Conservation (phyloP, 2,888 invertebrate species). For the Notodonta ziczac region DNA sequence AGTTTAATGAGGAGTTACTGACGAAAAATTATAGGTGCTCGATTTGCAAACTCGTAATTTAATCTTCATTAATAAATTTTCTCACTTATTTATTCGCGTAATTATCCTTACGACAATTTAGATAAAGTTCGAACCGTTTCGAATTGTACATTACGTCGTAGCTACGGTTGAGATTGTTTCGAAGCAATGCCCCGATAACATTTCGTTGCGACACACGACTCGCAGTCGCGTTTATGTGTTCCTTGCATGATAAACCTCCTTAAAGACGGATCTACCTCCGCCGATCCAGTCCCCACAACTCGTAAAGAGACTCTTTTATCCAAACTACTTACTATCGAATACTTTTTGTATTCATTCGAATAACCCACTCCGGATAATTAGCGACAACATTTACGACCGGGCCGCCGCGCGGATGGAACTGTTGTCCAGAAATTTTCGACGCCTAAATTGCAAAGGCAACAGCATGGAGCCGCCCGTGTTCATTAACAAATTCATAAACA, state of each 20-base stretch:
- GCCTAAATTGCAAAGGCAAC: slow-evolving; percentile 68
- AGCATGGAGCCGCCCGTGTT: slow-evolving; percentile 59
- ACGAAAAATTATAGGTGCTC: slow-evolving; percentile 67
- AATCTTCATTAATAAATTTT: slow-evolving; percentile 55
- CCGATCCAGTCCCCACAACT: slow-evolving; percentile 63
- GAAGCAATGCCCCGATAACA: slow-evolving; percentile 54
- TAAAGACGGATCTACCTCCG: slow-evolving; percentile 62
- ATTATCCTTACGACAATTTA: slow-evolving; percentile 54
- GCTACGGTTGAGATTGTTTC: slow-evolving; percentile 38
- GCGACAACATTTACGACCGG: slow-evolving; percentile 56
- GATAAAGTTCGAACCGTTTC: slow-evolving; percentile 37
- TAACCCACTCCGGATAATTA: slow-evolving; percentile 71
- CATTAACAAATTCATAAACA: slow-evolving; percentile 83
- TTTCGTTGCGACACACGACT: slow-evolving; percentile 58
- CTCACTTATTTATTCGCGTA: slow-evolving; percentile 53
- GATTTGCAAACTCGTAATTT: slow-evolving; percentile 35
- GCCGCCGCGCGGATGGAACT: slow-evolving; percentile 50
- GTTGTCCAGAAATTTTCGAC: slow-evolving; percentile 51
- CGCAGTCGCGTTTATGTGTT: slow-evolving; percentile 66
- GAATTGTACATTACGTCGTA: slow-evolving; percentile 28
- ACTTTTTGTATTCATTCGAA: slow-evolving; percentile 66
- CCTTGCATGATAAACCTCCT: slow-evolving; percentile 70
- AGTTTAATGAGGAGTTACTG: slow-evolving; percentile 80
- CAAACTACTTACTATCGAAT: slow-evolving; percentile 72
- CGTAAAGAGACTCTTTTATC: slow-evolving; percentile 69